Conservation (phyloP, 2,888 invertebrate genomes). For the Drosophila ezoana region DNA sequence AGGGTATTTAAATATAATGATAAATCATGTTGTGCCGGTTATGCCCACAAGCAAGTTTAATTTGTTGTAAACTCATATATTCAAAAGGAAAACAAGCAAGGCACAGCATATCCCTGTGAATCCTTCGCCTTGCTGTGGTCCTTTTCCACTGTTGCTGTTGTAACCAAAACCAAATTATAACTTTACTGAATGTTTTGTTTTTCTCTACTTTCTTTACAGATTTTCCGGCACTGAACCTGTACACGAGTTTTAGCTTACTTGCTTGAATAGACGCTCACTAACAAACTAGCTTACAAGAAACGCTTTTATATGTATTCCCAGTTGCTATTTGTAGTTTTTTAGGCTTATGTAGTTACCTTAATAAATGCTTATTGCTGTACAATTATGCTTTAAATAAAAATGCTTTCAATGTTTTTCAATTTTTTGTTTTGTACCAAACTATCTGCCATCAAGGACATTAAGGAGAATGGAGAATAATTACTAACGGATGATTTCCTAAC, state of each 20-base stretch:
- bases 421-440: constrained; percentile 23
- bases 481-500: constrained; percentile 19
- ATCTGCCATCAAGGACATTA: not conserved
- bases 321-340: constrained; percentile 46
- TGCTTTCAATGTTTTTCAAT: constrained; percentile 34
- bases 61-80: constrained; percentile 75
- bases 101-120: constrained; percentile 41
- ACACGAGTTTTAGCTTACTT: constrained; percentile 34
- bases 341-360: constrained; percentile 53
- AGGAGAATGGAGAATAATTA: constrained; percentile 3
- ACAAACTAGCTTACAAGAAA: constrained; percentile 61
- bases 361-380: constrained; percentile 35
- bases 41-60: constrained; percentile 73
- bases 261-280: constrained; percentile 67
- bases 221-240: constrained; percentile 29
- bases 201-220: constrained; percentile 53
- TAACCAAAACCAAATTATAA: constrained; percentile 49
- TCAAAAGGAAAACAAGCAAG: constrained; percentile 58
- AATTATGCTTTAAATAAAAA: constrained; percentile 50
- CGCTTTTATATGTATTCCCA: constrained; percentile 45
- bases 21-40: constrained; percentile 40
- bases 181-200: constrained; percentile 37
- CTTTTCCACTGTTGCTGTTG: constrained; percentile 21
- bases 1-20: constrained; percentile 33
- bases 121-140: constrained; percentile 27